Evolutionary conservation across 2,888 invertebrate species (phyloP), one percentile per base, ranked within the genome.

Genomic region (Papilio gigon): DNA sequence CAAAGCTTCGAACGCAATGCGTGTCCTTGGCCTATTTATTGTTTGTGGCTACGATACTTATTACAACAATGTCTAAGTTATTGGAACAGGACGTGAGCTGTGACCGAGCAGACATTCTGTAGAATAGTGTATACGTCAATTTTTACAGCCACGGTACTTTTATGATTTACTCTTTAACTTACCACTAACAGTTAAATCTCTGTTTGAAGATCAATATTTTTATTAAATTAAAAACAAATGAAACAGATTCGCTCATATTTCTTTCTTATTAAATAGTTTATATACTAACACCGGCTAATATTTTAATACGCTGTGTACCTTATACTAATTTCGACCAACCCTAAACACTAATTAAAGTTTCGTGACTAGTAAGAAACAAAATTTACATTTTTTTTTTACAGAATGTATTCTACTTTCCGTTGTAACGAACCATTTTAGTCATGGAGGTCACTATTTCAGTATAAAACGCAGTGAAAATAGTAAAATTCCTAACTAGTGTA

Each of bases 1-100:
- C 30, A 27, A 30, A 30, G 17, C 27, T 8, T 27, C 14, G 8
- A n/a, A 27, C 14, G 25, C 50, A 50, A 50, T n/a, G 50, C 50
- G 50, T 50, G 27, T 50, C 25, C 27, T 50, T 30, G 53, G 30
- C 53, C 53, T 27, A 30, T 53, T 53, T 30, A 53, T 4, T 53
- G 3, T 27, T 27, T 27, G 27, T 22, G 30, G 53, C n/a, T 17
- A 53, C 53, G 2, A 27, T 27, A 53, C 25, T 53, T 53, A n/a
- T 17, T 27, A 30, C 53, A 27, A 53, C 53, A 37, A 37, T 9
- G 8, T 53, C 27, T 53, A 25, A 27, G 27, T 27, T 53, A 53
- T 30, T 53, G 27, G 27, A 30, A 53, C 3, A 6, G 4, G 9
- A 47, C 22, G 20, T 47, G 47, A 1, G 22, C 6, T 12, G 22